These are phyloP conservation scores for Tetragonula carbonaria DNA, from an alignment of 2,888 invertebrate genomes.

Conservation along the genomic window DNA sequence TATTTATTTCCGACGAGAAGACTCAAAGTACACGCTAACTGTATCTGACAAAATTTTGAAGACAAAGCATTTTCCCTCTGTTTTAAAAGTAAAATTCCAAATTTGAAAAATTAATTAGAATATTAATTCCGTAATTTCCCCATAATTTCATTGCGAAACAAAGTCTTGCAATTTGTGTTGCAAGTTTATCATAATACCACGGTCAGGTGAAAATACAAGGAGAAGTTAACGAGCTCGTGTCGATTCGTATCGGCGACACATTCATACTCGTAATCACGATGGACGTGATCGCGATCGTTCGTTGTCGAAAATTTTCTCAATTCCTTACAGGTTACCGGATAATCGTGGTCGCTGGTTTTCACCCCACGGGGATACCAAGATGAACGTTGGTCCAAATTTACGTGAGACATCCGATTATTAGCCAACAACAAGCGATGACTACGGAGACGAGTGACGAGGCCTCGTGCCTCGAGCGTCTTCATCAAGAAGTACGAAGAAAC, in stretches of 20 bases:
- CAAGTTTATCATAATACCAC: neutral
- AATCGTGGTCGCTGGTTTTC: constrained; percentile 39
- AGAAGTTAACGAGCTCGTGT: neutral
- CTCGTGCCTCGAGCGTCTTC: constrained; percentile 74
- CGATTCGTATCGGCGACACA: neutral
- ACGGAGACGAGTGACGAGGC: constrained; percentile 64
- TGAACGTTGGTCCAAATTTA: constrained; percentile 78
- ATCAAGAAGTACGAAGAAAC: constrained; percentile 72
- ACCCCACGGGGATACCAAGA: constrained; percentile 63
- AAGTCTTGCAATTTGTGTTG: neutral
- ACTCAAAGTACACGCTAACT: too few species aligned
- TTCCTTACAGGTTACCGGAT: constrained; percentile 10
- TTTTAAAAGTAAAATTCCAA: too few species aligned
- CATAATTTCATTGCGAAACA: neutral
- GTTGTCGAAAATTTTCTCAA: constrained; percentile 43
- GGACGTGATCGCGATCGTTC: constrained; percentile 42
- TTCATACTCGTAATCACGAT: constrained; percentile 24
- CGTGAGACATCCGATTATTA: constrained; percentile 68
- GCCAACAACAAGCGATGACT: constrained; percentile 52
- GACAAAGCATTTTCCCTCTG: too few species aligned
- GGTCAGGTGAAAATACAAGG: neutral
- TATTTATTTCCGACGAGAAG: too few species aligned
- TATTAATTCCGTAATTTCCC: neutral
- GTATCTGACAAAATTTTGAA: too few species aligned
- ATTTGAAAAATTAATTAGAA: too few species aligned